A percentile compares a stretch with the other conserved stretches of the same genome.
Evolutionary conservation across 1,140 invertebrate species (phyloP).

Genomic region (Brachionus plicatilis): DNA sequence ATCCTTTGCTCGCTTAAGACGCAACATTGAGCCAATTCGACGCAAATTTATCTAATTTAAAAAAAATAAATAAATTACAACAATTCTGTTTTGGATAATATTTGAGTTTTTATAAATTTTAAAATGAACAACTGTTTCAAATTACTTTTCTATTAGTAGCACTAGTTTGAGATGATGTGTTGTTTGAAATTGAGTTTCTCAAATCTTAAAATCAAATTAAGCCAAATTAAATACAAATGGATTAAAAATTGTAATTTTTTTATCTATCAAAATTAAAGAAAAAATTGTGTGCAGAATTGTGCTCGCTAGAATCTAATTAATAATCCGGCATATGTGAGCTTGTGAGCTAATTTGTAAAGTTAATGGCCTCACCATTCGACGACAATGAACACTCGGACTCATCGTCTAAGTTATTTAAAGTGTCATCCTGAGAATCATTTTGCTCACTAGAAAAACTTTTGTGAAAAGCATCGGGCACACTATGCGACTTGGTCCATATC

Average conservation of each 20-base stretch:
- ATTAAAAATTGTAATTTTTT: neutral
- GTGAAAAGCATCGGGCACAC: neutral
- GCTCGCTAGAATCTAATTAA: neutral
- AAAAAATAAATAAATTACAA: conserved; percentile 3
- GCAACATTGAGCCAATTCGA: conserved; percentile 33
- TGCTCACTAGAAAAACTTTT: neutral
- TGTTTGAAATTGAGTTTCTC: neutral
- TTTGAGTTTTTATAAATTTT: neutral
- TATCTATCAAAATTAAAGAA: neutral
- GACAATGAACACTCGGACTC: neutral
- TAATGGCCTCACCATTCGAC: conserved; percentile 1
- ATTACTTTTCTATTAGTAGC: neutral
- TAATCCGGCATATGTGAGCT: conserved; percentile 16
- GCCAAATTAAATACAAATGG: neutral
- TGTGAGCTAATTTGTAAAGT: neutral
- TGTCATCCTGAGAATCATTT: neutral
- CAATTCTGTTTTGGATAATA: neutral
- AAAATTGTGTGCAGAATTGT: neutral
- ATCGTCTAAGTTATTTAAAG: neutral
- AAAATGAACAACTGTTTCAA: conserved; percentile 30
- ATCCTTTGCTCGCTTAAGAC: conserved; percentile 19
- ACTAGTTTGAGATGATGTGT: neutral
- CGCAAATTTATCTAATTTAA: conserved; percentile 31
- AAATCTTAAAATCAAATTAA: conserved; percentile 28
- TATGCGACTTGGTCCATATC: neutral